Evolutionary conservation across 2,797 vertebrate genomes (phyloP).

Genomic region (Etheostoma perlongum): DNA sequence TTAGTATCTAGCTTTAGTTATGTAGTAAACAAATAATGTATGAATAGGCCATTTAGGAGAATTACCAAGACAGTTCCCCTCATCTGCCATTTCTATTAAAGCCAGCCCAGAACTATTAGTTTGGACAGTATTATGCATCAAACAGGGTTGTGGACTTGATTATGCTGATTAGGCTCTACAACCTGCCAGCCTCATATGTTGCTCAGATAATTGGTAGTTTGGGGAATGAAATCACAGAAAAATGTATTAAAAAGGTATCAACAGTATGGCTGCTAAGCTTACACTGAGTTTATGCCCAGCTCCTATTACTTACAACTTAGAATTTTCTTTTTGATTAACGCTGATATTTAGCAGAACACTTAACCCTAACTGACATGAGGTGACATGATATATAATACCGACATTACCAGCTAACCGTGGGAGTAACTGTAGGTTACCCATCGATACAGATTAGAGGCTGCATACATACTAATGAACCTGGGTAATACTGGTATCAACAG

Average conservation of each 20-base stretch:
- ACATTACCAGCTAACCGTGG: not conserved
- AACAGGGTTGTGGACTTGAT: not conserved
- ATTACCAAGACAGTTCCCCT: slow-evolving; percentile 64
- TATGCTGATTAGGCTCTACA: not conserved
- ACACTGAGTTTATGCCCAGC: too few relatives aligned
- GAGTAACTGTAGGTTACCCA: not conserved
- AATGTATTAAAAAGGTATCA: not conserved
- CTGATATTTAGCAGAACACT: too few relatives aligned
- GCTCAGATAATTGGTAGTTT: not conserved
- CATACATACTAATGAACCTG: not conserved
- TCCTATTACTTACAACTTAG: too few relatives aligned
- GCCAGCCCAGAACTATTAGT: slow-evolving; percentile 64
- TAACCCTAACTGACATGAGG: not conserved
- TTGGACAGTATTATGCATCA: not conserved
- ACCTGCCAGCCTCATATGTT: too few relatives aligned
- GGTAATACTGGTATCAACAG: too few relatives aligned
- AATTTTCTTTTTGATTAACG: too few relatives aligned
- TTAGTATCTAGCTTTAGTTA: slow-evolving; percentile 33
- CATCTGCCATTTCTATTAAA: slow-evolving; percentile 83
- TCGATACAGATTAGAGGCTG: not conserved
- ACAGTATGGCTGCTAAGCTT: not conserved
- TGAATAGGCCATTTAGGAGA: slow-evolving; percentile 46
- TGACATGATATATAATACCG: not conserved
- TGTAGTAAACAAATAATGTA: slow-evolving; percentile 54
- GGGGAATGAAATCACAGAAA: too few relatives aligned